phyloP scores from a whole-genome alignment of 2,888 invertebrate genomes.

The Arge pagana region DNA sequence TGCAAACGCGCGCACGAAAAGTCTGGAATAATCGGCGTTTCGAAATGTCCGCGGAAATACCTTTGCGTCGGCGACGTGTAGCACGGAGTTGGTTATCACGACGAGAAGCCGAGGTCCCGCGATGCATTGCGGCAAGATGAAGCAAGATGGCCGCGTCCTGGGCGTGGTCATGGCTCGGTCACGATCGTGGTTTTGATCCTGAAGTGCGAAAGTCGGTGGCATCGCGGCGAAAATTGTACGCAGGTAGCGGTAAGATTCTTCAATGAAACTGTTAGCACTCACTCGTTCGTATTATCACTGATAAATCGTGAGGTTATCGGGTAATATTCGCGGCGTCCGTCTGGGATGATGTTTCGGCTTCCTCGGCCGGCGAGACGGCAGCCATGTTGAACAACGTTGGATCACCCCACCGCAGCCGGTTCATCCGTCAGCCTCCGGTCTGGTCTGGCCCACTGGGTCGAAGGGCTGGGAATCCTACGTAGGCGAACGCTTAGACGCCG shows the following conservation, averaged over 20 bases:
- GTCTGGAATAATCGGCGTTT: too few relatives aligned
- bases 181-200: slow-evolving; percentile 17
- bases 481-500: slow-evolving; percentile 20
- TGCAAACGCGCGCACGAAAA: too few relatives aligned
- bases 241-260: slow-evolving; percentile 12
- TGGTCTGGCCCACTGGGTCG: slow-evolving; percentile 20
- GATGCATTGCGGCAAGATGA: slow-evolving; percentile 40
- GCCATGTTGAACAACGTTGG: slow-evolving; percentile 47
- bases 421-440: slow-evolving; percentile 38
- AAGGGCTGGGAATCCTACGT: slow-evolving; percentile 21
- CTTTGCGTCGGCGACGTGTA: slow-evolving; percentile 7
- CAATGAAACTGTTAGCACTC: too few relatives aligned
- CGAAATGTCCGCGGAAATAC: slow-evolving; percentile 6
- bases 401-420: slow-evolving; percentile 39
- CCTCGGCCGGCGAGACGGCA: slow-evolving; percentile 35
- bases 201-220: not conserved
- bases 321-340: slow-evolving; percentile 29
- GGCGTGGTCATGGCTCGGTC: slow-evolving; percentile 48
- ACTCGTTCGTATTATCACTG: too few relatives aligned
- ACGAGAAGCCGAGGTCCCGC: slow-evolving; percentile 45
- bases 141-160: slow-evolving; percentile 55
- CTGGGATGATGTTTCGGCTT: slow-evolving; percentile 8
- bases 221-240: too few relatives aligned
- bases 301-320: too few relatives aligned
- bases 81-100: slow-evolving; percentile 17